Percentiles rank a stretch among this genome's conserved stretches.
Conservation (phyloP, 2,113 vertebrate genomes). For the Illadopsis cleaveri region DNA sequence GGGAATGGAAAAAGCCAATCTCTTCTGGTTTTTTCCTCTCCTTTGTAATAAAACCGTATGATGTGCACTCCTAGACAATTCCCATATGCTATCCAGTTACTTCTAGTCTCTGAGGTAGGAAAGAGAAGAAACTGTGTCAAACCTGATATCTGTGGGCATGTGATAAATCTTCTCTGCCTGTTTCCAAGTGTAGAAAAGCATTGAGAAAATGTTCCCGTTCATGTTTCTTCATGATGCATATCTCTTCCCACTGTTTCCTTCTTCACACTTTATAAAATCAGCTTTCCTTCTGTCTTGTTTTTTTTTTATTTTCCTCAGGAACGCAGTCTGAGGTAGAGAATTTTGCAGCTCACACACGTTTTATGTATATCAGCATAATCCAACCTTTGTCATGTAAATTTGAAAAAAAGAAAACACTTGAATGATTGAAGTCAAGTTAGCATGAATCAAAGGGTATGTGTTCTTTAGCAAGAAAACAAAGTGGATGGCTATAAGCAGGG, state of each 20-base stretch:
- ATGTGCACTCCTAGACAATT: neutral
- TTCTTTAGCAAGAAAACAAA: neutral
- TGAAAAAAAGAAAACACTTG: neutral
- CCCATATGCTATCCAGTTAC: conserved; percentile 34
- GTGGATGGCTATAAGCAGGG: neutral
- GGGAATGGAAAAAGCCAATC: conserved; percentile 34
- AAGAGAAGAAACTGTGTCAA: conserved; percentile 27
- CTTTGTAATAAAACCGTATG: conserved; percentile 14
- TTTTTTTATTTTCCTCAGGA: neutral
- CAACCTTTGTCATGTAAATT: neutral
- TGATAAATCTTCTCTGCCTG: neutral
- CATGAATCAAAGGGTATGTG: neutral
- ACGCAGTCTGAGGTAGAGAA: neutral
- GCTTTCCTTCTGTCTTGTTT: neutral
- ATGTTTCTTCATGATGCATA: neutral
- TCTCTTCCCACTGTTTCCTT: neutral
- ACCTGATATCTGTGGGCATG: neutral
- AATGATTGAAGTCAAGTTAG: neutral
- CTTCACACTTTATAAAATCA: neutral
- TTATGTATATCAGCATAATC: neutral
- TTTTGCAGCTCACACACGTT: neutral
- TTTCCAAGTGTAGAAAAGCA: neutral
- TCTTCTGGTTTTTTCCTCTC: neutral
- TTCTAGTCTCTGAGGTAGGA: neutral
- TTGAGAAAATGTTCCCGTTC: conserved; percentile 8